Conservation (phyloP, 2,113 vertebrate genomes). For the Lycaon pictus region DNA sequence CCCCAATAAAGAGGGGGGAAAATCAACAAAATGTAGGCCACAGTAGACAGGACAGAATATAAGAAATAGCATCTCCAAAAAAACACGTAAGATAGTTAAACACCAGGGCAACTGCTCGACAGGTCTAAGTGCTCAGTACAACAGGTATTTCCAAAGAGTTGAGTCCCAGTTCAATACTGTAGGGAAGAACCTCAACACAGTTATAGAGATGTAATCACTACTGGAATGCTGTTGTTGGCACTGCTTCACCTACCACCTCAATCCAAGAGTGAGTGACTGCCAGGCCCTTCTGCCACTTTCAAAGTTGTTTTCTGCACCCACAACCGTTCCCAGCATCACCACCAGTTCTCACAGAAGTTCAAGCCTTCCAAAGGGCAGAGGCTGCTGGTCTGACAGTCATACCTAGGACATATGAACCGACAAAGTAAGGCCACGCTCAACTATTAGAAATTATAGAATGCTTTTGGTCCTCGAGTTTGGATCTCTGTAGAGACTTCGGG, state of each 20-base stretch:
- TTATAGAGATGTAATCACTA: background rate
- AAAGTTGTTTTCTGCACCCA: background rate
- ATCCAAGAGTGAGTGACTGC: background rate
- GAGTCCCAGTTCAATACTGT: background rate
- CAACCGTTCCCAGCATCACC: background rate
- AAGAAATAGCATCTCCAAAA: slow-evolving; percentile 42
- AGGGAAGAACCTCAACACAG: background rate
- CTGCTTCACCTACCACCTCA: background rate
- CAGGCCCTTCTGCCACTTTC: background rate
- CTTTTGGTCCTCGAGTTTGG: slow-evolving; percentile 30
- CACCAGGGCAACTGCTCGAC: background rate
- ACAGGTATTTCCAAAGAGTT: background rate
- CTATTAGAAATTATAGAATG: slow-evolving; percentile 37
- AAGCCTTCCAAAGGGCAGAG: background rate
- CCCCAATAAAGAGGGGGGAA: background rate
- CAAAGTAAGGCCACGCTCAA: slow-evolving; percentile 70
- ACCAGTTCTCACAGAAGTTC: background rate
- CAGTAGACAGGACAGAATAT: background rate
- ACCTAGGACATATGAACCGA: slow-evolving; percentile 4
- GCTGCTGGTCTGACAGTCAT: background rate
- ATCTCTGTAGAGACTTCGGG: slow-evolving; percentile 54
- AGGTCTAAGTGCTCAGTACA: background rate
- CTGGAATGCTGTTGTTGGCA: background rate
- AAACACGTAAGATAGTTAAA: slow-evolving; percentile 30
- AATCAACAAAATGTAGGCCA: slow-evolving; percentile 9